phyloP scores from a whole-genome alignment of 2,888 invertebrate species.

The Lordiphosa fenestrarum region DNA sequence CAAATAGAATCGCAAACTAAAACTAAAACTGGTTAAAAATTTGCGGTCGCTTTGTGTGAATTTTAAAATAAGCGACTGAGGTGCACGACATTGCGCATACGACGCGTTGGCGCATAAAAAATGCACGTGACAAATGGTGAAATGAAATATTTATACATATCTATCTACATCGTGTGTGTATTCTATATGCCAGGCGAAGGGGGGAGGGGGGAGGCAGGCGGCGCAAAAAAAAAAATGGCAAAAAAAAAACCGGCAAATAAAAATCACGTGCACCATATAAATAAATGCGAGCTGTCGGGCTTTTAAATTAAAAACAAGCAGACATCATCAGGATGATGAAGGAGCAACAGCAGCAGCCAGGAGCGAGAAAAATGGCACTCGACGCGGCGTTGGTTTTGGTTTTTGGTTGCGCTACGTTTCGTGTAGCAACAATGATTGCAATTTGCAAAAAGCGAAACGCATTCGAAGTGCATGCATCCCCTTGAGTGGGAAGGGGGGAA shows the following conservation, averaged over 20 bases:
- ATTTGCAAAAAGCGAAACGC: conserved; percentile 55
- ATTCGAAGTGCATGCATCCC: conserved; percentile 41
- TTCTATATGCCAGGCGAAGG: conserved; percentile 20
- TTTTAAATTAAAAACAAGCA: conserved; percentile 71
- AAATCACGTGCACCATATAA: conserved; percentile 65
- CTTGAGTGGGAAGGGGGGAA: not conserved
- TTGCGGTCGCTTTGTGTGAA: conserved; percentile 9
- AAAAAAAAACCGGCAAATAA: conserved; percentile 28
- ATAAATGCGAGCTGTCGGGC: conserved; percentile 59
- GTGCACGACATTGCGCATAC: conserved; percentile 50
- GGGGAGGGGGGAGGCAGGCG: no score
- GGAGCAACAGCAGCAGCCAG: conserved; percentile 11
- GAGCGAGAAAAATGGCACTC: conserved; percentile 22
- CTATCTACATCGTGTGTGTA: conserved; percentile 32
- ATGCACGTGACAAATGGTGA: conserved; percentile 69
- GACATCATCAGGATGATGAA: conserved; percentile 42
- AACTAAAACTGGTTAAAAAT: conserved; percentile 4
- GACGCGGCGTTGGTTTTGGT: conserved; percentile 21
- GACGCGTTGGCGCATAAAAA: conserved; percentile 63
- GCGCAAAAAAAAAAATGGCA: conserved; percentile 5
- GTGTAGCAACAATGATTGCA: conserved; percentile 61
- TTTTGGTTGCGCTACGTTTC: conserved; percentile 12
- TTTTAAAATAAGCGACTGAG: conserved; percentile 13
- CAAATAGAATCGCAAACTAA: not conserved
- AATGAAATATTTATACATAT: conserved; percentile 59